These are phyloP conservation scores for Cardinalis cardinalis DNA, from an alignment of 2,113 vertebrate species.

Conservation along the genomic window DNA sequence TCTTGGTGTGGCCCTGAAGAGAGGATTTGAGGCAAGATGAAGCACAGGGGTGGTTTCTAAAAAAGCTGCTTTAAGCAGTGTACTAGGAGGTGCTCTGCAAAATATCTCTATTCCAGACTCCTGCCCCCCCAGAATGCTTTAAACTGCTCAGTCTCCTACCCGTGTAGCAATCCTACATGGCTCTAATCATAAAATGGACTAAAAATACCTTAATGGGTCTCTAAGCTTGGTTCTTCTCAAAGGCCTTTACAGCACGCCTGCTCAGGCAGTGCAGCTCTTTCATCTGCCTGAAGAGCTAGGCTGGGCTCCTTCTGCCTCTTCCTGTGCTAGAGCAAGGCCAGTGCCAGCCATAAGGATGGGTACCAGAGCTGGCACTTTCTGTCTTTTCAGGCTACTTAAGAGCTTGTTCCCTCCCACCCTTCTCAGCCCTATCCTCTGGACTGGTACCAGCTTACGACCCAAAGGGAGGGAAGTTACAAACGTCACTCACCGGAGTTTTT, in stretches of 20 bases:
- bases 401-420: neutral
- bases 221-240: neutral
- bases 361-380: neutral
- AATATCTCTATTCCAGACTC: neutral
- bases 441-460: neutral
- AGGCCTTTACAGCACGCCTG: fast-evolving
- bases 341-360: fast-evolving
- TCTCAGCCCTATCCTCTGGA: neutral
- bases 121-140: fast-evolving
- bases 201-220: neutral
- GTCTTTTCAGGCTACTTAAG: neutral
- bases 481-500: slow-evolving; percentile 84
- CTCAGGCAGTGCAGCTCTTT: neutral
- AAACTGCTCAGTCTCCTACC: neutral
- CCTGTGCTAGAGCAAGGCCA: neutral
- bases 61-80: neutral
- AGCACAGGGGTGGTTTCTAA: neutral
- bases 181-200: neutral
- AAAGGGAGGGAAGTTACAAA: neutral
- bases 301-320: neutral
- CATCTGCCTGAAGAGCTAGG: neutral
- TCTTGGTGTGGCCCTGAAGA: slow-evolving; percentile 92
- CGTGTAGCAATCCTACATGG: fast-evolving
- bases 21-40: neutral
- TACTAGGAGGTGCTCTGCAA: neutral